Conservation (phyloP, 2,113 vertebrate genomes). For the Micronycteris hirsuta region DNA sequence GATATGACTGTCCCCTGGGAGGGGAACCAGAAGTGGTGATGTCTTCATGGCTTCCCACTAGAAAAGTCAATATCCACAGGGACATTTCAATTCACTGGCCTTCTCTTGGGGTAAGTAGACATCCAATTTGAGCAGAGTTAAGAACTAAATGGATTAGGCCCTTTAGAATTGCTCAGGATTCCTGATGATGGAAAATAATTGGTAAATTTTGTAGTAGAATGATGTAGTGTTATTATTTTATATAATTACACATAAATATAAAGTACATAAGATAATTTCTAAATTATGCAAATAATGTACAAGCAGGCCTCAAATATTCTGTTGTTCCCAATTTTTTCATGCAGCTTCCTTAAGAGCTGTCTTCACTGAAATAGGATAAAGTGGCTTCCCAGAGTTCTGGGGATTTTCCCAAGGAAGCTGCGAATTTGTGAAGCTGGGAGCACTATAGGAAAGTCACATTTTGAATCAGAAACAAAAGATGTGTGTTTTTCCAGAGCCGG, state of each 20-base stretch:
- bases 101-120: not conserved
- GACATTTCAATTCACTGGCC: not conserved
- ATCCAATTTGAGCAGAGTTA: not conserved
- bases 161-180: not conserved
- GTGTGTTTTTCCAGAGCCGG: slow-evolving; percentile 38
- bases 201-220: not conserved
- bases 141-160: not conserved
- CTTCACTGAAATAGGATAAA: not conserved
- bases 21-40: not conserved
- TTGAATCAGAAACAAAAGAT: slow-evolving; percentile 45
- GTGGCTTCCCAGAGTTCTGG: not conserved
- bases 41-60: not conserved
- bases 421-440: not conserved
- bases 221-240: not conserved
- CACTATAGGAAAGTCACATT: not conserved
- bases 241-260: not conserved
- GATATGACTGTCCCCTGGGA: not conserved
- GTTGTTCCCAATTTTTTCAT: not conserved
- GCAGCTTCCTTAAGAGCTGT: not conserved
- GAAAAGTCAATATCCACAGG: not conserved
- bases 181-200: not conserved
- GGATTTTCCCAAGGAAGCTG: slow-evolving; percentile 55
- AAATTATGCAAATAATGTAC: not conserved
- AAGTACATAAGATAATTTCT: not conserved
- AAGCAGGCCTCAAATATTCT: not conserved